Percentiles rank a stretch among this genome's conserved stretches.
phyloP scores from a whole-genome alignment of 2,888 invertebrate genomes.

The Toxonevra muliebris region DNA sequence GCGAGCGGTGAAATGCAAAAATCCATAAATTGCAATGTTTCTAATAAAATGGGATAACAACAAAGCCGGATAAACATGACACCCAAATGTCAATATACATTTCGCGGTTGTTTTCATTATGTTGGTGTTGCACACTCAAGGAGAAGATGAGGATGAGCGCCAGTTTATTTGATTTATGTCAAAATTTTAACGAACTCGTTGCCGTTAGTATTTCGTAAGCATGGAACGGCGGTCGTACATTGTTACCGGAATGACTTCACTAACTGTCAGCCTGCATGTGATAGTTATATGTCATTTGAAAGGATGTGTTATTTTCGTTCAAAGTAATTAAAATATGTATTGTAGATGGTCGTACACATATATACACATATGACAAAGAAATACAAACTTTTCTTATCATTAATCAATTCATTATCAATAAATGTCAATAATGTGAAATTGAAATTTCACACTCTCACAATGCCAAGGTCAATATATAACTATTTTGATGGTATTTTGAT shows the following conservation, averaged over 20 bases:
- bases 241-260: neutral
- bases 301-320: too few species aligned
- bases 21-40: slow-evolving; percentile 62
- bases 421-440: slow-evolving; percentile 63
- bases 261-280: too few species aligned
- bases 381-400: slow-evolving; percentile 53
- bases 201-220: neutral
- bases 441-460: slow-evolving; percentile 54
- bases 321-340: neutral
- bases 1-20: slow-evolving; percentile 34
- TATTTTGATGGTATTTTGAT: too few species aligned
- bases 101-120: slow-evolving; percentile 64
- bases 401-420: slow-evolving; percentile 64
- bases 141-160: slow-evolving; percentile 46
- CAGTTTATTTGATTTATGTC: slow-evolving; percentile 65
- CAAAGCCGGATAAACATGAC: slow-evolving; percentile 65
- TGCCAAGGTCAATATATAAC: too few species aligned
- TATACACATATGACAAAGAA: too few species aligned
- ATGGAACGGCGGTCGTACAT: neutral
- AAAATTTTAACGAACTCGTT: slow-evolving; percentile 51
- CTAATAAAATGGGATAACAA: slow-evolving; percentile 60
- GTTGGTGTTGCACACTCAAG: slow-evolving; percentile 32
- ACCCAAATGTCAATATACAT: slow-evolving; percentile 66
- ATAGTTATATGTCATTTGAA: too few species aligned
- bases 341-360: slow-evolving; percentile 11